Percentiles rank a stretch among this genome's conserved stretches.
These are phyloP conservation scores for Neostethus bicornis DNA, from an alignment of 2,797 vertebrate species.

Conservation along the genomic window DNA sequence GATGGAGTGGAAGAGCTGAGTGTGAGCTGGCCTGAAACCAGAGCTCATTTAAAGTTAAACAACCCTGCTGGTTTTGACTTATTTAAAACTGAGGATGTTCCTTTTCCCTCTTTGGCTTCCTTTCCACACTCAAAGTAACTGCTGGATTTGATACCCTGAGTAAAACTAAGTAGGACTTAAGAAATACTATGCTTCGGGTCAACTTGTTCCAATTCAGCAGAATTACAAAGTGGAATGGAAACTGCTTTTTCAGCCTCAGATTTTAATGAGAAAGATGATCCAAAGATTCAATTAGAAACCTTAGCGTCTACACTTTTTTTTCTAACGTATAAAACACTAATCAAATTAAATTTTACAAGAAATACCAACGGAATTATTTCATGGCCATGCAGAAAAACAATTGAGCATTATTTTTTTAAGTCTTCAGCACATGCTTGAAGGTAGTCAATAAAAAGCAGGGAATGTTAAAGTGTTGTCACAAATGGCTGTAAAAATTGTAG, in stretches of 20 bases:
- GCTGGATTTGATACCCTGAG: slow-evolving; percentile 2
- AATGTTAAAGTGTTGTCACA: too few relatives aligned
- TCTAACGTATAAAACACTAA: too few relatives aligned
- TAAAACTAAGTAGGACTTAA: background rate
- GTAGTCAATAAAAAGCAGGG: too few relatives aligned
- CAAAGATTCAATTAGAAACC: background rate
- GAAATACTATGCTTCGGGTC: background rate
- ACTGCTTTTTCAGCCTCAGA: background rate
- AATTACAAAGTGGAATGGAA: background rate
- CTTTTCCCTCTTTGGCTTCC: slow-evolving; percentile 6
- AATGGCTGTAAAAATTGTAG: too few relatives aligned
- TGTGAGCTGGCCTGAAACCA: slow-evolving; percentile 31
- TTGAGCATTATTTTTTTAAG: too few relatives aligned
- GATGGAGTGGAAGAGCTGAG: slow-evolving; percentile 13
- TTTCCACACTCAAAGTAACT: slow-evolving; percentile 9
- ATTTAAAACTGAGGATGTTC: slow-evolving; percentile 57
- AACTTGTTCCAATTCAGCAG: background rate
- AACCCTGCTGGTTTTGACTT: slow-evolving; percentile 51
- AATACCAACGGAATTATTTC: too few relatives aligned
- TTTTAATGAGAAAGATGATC: background rate
- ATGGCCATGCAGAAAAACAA: too few relatives aligned
- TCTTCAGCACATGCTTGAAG: too few relatives aligned
- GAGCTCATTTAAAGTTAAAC: slow-evolving; percentile 66
- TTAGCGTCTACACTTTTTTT: background rate
- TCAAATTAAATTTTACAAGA: too few relatives aligned